These are phyloP conservation scores for Drosophila bipectinata DNA, from an alignment of 1,140 invertebrate species.

Conservation along the genomic window DNA sequence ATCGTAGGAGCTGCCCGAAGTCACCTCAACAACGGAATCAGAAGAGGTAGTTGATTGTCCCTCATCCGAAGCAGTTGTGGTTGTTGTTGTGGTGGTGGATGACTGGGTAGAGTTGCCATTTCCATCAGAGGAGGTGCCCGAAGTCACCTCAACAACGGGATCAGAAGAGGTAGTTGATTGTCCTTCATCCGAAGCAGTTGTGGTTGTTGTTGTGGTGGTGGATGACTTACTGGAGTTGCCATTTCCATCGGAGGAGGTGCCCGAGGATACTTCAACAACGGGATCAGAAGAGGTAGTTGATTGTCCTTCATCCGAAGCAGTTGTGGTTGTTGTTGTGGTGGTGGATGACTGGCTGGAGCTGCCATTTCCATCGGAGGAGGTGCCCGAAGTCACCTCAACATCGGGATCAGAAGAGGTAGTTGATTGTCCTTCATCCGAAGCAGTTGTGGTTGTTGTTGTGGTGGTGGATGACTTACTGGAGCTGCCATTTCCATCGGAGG, in stretches of 20 bases:
- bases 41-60: neutral
- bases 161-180: neutral
- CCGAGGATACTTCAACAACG: neutral
- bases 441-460: slow-evolving; percentile 11
- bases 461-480: slow-evolving; percentile 11
- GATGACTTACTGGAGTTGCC: slow-evolving; percentile 2
- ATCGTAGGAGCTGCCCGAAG: neutral
- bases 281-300: neutral
- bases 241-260: neutral
- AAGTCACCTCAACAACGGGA: neutral
- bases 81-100: slow-evolving; percentile 13
- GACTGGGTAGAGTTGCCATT: slow-evolving; percentile 6
- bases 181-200: slow-evolving; percentile 11
- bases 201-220: slow-evolving; percentile 17
- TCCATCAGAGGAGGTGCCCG: neutral
- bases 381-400: neutral
- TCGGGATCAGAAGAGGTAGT: neutral
- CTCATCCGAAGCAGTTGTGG: slow-evolving; percentile 9
- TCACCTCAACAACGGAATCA: slow-evolving; percentile 5
- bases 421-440: neutral
- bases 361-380: neutral
- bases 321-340: slow-evolving; percentile 14
- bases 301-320: slow-evolving; percentile 5
- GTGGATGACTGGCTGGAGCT: neutral
- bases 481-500: neutral